phyloP scores from a whole-genome alignment of 1,140 invertebrate species.

The Drepana arcuata region DNA sequence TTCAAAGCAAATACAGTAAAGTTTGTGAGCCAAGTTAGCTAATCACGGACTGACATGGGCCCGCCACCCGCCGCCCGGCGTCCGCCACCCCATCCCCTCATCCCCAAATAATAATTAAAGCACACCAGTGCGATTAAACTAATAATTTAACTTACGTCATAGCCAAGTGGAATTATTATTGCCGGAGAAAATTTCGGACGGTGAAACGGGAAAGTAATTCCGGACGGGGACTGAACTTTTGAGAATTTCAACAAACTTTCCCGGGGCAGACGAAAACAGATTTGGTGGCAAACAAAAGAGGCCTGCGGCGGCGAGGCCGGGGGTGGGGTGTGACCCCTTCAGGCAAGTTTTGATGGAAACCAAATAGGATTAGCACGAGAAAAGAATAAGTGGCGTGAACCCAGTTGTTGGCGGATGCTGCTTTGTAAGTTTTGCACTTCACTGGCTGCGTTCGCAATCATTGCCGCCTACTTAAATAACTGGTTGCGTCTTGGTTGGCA shows the following conservation, averaged over 20 bases:
- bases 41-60: slow-evolving; percentile 21
- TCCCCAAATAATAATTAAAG: slow-evolving; percentile 42
- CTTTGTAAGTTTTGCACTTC: no score
- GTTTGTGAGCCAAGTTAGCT: slow-evolving; percentile 14
- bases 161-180: slow-evolving; percentile 61
- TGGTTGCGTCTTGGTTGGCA: no score
- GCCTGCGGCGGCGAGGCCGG: slow-evolving; percentile 12
- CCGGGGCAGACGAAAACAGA: slow-evolving; percentile 55
- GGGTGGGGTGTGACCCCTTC: slow-evolving; percentile 32
- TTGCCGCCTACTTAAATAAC: no score
- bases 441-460: no score
- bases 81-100: slow-evolving; percentile 9
- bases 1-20: slow-evolving; percentile 20
- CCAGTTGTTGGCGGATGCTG: slow-evolving; percentile 26
- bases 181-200: slow-evolving; percentile 41
- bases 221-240: slow-evolving; percentile 28
- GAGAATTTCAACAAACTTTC: slow-evolving; percentile 47
- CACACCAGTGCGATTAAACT: slow-evolving; percentile 58
- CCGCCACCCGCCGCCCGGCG: slow-evolving; percentile 4
- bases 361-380: slow-evolving; percentile 60
- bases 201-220: slow-evolving; percentile 61
- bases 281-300: slow-evolving; percentile 50
- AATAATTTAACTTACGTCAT: slow-evolving; percentile 68
- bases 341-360: slow-evolving; percentile 64
- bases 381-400: slow-evolving; percentile 52